Conservation (phyloP, 2,888 invertebrate genomes). For the Drosophila imparisetae region DNA sequence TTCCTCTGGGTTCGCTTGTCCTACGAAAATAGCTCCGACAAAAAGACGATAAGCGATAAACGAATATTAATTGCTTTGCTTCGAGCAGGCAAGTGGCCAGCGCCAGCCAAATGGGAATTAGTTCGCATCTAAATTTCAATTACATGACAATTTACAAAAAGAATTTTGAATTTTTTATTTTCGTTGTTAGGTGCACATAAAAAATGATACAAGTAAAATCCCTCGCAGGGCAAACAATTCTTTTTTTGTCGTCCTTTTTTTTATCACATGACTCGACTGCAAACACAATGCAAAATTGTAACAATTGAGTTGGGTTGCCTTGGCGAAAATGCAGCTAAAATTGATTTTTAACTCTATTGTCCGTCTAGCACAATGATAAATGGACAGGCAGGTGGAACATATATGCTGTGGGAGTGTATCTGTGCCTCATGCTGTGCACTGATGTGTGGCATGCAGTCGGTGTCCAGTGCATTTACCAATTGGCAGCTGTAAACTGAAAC, state of each 20-base stretch:
- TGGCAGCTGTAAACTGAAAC: slow-evolving; percentile 14
- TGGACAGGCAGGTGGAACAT: slow-evolving; percentile 51
- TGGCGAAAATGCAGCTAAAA: slow-evolving; percentile 47
- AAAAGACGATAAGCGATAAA: slow-evolving; percentile 51
- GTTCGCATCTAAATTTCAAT: slow-evolving; percentile 40
- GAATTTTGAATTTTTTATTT: slow-evolving; percentile 14
- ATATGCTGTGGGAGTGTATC: slow-evolving; percentile 31
- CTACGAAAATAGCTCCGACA: slow-evolving; percentile 37
- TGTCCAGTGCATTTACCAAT: slow-evolving; percentile 6
- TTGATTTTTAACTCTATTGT: slow-evolving; percentile 57
- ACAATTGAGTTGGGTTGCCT: slow-evolving; percentile 48
- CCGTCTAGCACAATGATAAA: slow-evolving; percentile 42
- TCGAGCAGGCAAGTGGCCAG: slow-evolving; percentile 41
- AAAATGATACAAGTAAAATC: slow-evolving; percentile 22
- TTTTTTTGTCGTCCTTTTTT: slow-evolving; percentile 20
- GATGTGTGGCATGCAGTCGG: slow-evolving; percentile 26
- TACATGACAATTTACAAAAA: slow-evolving; percentile 40
- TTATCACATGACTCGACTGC: slow-evolving; percentile 46
- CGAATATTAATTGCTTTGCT: slow-evolving; percentile 56
- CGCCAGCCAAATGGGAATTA: slow-evolving; percentile 42
- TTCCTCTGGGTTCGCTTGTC: slow-evolving; percentile 36
- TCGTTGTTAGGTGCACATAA: slow-evolving; percentile 12
- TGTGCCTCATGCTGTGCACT: slow-evolving; percentile 40
- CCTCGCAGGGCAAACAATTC: slow-evolving; percentile 9
- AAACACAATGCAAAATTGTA: slow-evolving; percentile 59